phyloP scores from a whole-genome alignment of 2,888 invertebrate genomes.

The Matsumyia berberina region DNA sequence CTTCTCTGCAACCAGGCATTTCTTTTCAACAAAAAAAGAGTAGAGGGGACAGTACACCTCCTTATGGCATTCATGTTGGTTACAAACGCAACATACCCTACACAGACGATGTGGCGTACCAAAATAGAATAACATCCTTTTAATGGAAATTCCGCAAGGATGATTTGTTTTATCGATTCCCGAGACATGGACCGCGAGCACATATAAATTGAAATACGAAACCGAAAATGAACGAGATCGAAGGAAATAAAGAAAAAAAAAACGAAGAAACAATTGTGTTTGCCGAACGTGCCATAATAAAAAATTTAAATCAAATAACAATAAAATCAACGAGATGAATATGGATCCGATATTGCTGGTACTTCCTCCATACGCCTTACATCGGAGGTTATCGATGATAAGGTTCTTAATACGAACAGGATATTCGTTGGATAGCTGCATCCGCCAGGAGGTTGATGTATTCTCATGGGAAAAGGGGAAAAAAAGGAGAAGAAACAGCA shows the following conservation, averaged over 20 bases:
- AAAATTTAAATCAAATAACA: constrained; percentile 51
- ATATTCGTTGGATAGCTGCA: constrained; percentile 20
- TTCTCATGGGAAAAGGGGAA: no score
- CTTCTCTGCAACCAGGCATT: no score
- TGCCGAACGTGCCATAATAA: constrained; percentile 42
- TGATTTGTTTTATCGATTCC: constrained; percentile 45
- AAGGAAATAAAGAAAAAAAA: background rate
- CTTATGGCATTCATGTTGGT: no score
- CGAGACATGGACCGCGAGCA: constrained; percentile 6
- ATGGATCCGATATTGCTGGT: background rate
- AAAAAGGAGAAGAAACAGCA: background rate
- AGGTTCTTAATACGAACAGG: constrained; percentile 17
- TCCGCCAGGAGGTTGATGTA: background rate
- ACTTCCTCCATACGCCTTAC: no score
- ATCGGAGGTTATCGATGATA: constrained; percentile 30
- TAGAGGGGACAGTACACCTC: no score
- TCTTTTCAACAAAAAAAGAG: no score
- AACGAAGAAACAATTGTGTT: constrained; percentile 41
- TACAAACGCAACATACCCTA: background rate
- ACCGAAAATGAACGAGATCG: background rate
- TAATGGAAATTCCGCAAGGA: constrained; percentile 7
- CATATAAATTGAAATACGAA: background rate
- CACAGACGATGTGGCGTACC: background rate
- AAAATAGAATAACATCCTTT: background rate
- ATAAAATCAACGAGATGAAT: constrained; percentile 17